These are phyloP conservation scores for Lutraria rhynchaena DNA, from an alignment of 1,140 invertebrate genomes.

Conservation along the genomic window DNA sequence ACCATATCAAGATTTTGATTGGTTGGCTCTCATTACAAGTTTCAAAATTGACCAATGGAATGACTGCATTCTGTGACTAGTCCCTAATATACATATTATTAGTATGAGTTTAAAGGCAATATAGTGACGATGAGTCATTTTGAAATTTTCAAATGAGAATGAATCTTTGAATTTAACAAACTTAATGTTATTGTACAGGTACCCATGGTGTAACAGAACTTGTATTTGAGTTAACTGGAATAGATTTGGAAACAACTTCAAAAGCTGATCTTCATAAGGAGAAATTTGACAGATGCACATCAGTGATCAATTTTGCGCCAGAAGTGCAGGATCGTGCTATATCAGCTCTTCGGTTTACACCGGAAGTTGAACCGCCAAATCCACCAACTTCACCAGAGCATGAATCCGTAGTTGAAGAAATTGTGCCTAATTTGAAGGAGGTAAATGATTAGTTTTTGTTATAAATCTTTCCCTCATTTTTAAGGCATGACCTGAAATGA, in stretches of 20 bases:
- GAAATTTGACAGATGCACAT: conserved; percentile 69
- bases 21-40: no score
- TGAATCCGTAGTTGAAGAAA: conserved; percentile 30
- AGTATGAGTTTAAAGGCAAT: no score
- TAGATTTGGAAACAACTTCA: conserved; percentile 74
- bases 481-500: no score
- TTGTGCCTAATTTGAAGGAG: conserved; percentile 24
- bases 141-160: no score
- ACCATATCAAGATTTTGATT: no score
- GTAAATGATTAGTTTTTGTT: conserved; percentile 20
- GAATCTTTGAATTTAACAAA: no score
- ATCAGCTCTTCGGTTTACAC: conserved; percentile 40
- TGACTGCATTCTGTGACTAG: no score
- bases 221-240: conserved; percentile 79
- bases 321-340: conserved; percentile 58
- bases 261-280: conserved; percentile 78
- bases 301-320: conserved; percentile 72
- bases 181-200: conserved; percentile 62
- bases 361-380: conserved; percentile 45
- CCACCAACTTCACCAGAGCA: conserved; percentile 51
- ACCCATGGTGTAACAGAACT: conserved; percentile 75
- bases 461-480: no score
- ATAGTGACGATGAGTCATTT: no score
- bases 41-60: no score
- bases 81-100: no score